phyloP scores from a whole-genome alignment of 2,797 vertebrate species.

The Smutsia gigantea region DNA sequence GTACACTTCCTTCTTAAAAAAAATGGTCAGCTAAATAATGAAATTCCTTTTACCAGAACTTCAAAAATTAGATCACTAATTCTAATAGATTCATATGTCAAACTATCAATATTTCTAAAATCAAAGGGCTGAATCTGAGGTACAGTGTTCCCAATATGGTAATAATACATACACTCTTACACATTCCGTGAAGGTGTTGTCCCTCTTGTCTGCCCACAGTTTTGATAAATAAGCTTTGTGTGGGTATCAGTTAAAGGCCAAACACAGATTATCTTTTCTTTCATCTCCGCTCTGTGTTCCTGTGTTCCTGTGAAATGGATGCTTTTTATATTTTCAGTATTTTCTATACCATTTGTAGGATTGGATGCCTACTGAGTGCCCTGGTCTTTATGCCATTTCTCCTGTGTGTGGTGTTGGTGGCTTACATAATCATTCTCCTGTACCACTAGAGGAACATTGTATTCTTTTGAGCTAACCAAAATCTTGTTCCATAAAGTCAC shows the following conservation, averaged over 20 bases:
- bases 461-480: constrained; percentile 85
- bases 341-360: constrained; percentile 93
- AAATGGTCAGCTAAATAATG: background rate
- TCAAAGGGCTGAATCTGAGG: background rate
- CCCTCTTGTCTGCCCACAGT: constrained; percentile 40
- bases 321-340: constrained; percentile 90
- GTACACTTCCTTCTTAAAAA: background rate
- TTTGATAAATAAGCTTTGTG: constrained; percentile 77
- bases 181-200: background rate
- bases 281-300: constrained; percentile 81
- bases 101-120: constrained; percentile 53
- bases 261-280: constrained; percentile 84
- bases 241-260: constrained; percentile 85
- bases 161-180: background rate
- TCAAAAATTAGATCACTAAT: constrained; percentile 65
- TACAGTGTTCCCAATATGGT: too few relatives aligned
- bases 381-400: constrained; percentile 81
- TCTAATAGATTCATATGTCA: constrained; percentile 73
- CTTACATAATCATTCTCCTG: constrained; percentile 82
- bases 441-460: constrained; percentile 83
- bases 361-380: constrained; percentile 84
- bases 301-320: constrained; percentile 88
- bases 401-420: constrained; percentile 83
- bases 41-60: constrained; percentile 34
- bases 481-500: constrained; percentile 83